phyloP scores from a whole-genome alignment of 53 echinoderm and acorn worm genomes.

The Arbacia lixula region DNA sequence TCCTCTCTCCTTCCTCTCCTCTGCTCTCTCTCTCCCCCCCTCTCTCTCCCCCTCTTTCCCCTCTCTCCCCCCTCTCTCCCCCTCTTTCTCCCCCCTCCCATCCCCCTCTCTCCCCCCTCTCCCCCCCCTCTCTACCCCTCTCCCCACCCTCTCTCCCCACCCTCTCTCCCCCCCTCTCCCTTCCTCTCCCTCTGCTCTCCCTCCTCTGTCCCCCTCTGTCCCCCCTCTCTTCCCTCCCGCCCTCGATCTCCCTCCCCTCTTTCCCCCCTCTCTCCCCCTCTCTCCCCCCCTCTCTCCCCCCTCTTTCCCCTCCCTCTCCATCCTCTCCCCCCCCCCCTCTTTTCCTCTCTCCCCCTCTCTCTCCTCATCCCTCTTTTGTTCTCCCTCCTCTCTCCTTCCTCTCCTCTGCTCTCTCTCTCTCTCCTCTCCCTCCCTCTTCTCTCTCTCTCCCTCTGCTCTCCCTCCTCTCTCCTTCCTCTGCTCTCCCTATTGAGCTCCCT shows the following conservation, averaged over 20 bases:
- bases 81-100: too few relatives aligned
- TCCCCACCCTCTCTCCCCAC: neutral
- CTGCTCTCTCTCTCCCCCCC: too few relatives aligned
- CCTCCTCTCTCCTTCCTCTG: neutral
- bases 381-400: neutral
- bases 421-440: neutral
- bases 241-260: neutral
- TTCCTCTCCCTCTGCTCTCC: neutral
- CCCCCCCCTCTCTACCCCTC: neutral
- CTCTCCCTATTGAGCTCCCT: neutral
- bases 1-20: neutral
- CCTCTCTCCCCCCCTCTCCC: too few relatives aligned
- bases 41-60: too few relatives aligned
- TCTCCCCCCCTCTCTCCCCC: neutral
- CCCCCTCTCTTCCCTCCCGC: neutral
- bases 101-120: too few relatives aligned
- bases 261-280: neutral
- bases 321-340: neutral
- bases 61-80: too few relatives aligned
- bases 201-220: neutral
- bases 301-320: neutral
- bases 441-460: neutral
- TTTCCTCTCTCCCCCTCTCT: neutral
- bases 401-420: neutral
- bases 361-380: neutral